phyloP scores from a whole-genome alignment of 2,888 invertebrate genomes.

The Exocentrus adspersus region DNA sequence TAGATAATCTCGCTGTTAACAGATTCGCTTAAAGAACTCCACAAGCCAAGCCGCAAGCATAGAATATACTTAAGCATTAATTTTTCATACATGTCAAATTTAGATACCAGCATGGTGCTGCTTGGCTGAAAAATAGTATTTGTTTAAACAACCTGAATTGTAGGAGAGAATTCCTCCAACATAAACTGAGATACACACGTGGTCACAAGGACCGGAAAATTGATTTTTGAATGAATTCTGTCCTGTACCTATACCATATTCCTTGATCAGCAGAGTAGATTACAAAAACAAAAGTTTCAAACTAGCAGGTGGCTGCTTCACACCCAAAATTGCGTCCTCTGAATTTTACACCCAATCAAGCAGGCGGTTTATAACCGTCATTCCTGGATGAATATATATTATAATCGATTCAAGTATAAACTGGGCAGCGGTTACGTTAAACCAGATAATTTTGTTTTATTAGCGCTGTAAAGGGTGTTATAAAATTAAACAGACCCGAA shows the following conservation, averaged over 20 bases:
- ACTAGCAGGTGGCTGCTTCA: slow-evolving; percentile 18
- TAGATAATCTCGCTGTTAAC: no score
- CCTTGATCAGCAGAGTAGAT: neutral
- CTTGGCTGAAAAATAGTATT: neutral
- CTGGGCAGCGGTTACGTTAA: slow-evolving; percentile 16
- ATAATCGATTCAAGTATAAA: slow-evolving; percentile 12
- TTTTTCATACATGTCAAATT: neutral
- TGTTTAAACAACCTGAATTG: neutral
- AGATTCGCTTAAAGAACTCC: no score
- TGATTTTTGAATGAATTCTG: no score
- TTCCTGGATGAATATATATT: slow-evolving; percentile 17
- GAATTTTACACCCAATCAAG: slow-evolving; percentile 21
- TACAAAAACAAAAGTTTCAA: slow-evolving; percentile 15
- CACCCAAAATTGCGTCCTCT: slow-evolving; percentile 19
- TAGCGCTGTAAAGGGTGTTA: slow-evolving; percentile 7
- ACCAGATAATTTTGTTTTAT: slow-evolving; percentile 21
- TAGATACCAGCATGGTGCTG: neutral
- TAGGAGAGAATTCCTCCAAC: no score
- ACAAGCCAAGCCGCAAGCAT: no score
- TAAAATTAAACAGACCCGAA: slow-evolving; percentile 7
- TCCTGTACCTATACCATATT: no score
- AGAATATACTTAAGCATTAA: neutral
- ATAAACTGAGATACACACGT: no score
- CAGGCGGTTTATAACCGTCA: slow-evolving; percentile 17
- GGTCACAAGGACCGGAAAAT: no score